Percentiles rank a stretch among this genome's conserved stretches.
These are phyloP conservation scores for Synergus japonicus DNA, from an alignment of 2,888 invertebrate species.

Conservation along the genomic window DNA sequence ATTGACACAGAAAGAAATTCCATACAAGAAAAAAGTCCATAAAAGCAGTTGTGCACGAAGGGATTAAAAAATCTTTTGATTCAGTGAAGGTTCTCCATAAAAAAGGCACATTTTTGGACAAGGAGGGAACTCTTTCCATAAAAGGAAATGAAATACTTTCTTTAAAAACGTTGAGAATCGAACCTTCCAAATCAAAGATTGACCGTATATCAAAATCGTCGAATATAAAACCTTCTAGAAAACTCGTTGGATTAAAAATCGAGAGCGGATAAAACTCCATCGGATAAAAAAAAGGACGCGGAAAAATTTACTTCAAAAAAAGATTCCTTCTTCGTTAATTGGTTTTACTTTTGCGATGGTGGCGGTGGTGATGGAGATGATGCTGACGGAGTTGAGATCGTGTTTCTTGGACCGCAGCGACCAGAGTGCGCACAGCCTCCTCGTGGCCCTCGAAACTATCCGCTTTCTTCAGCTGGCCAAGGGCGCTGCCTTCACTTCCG, in stretches of 20 bases:
- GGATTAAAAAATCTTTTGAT: conserved; percentile 4
- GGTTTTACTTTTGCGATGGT: conserved; percentile 75
- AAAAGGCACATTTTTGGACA: conserved; percentile 41
- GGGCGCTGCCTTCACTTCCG: conserved; percentile 55
- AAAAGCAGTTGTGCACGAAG: not conserved
- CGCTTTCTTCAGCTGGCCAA: conserved; percentile 80
- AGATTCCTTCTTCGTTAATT: conserved; percentile 62
- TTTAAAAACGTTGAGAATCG: not conserved
- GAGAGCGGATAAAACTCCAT: not conserved
- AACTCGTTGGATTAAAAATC: not conserved
- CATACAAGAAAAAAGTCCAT: no score
- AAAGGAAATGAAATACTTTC: conserved; percentile 14
- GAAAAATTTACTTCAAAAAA: conserved; percentile 33
- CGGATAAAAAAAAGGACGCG: not conserved
- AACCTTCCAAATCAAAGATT: not conserved
- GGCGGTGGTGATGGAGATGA: conserved; percentile 71
- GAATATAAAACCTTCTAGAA: conserved; percentile 17
- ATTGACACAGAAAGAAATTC: no score
- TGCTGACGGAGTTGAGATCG: conserved; percentile 78
- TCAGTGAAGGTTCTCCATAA: conserved; percentile 25
- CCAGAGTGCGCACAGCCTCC: conserved; percentile 83
- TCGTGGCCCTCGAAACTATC: conserved; percentile 86
- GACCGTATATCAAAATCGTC: conserved; percentile 17
- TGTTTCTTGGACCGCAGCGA: conserved; percentile 84
- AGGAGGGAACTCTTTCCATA: conserved; percentile 11